phyloP scores from a whole-genome alignment of 2,888 invertebrate genomes.

The Piscicola geometra region DNA sequence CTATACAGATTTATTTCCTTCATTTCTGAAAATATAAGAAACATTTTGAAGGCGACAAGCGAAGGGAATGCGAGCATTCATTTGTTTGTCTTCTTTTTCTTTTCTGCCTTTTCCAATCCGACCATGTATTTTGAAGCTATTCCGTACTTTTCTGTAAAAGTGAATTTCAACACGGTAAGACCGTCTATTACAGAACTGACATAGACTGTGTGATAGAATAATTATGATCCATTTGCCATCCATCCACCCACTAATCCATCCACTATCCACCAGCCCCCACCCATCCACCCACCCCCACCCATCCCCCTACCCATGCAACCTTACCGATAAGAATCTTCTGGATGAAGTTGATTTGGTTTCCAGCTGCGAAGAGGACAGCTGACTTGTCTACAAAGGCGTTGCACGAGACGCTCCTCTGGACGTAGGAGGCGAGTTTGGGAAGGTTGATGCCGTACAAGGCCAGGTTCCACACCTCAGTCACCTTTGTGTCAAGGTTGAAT shows the following conservation, averaged over 20 bases:
- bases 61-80: not conserved
- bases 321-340: conserved; percentile 1
- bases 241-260: no score
- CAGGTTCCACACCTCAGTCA: not conserved
- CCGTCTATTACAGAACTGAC: not conserved
- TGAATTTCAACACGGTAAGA: not conserved
- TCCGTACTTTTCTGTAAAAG: not conserved
- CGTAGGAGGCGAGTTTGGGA: not conserved
- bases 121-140: not conserved
- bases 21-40: no score
- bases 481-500: not conserved
- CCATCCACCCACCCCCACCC: no score
- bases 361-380: not conserved
- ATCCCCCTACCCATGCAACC: no score
- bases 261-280: no score
- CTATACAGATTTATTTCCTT: no score
- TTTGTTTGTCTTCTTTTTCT: not conserved
- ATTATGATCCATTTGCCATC: no score
- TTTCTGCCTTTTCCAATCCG: conserved; percentile 9
- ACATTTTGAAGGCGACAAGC: no score
- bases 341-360: not conserved
- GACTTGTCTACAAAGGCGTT: conserved; percentile 1
- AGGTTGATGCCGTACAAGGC: not conserved
- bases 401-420: not conserved
- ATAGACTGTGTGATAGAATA: no score